phyloP scores from a whole-genome alignment of 2,797 vertebrate genomes.

The Eulemur albifrons region DNA sequence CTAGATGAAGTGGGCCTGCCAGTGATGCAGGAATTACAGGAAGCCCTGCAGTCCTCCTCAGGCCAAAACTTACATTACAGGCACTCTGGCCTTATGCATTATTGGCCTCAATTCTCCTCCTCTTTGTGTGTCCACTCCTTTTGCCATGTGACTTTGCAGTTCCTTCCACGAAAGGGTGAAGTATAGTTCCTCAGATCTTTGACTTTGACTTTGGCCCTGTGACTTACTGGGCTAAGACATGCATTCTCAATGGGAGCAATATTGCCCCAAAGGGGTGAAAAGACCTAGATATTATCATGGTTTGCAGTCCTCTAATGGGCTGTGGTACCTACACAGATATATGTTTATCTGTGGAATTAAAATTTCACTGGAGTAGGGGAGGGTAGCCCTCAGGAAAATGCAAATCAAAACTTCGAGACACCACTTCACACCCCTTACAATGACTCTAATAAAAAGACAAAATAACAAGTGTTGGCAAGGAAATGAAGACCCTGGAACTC shows the following conservation, averaged over 20 bases:
- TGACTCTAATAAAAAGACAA: not conserved
- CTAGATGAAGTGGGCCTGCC: not conserved
- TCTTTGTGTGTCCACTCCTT: not conserved
- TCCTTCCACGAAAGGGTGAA: not conserved
- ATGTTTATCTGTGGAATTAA: not conserved
- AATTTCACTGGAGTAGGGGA: not conserved
- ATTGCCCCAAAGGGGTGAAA: not conserved
- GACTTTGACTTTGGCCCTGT: not conserved
- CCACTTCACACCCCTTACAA: not conserved
- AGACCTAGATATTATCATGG: not conserved
- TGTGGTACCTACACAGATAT: not conserved
- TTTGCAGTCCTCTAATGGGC: not conserved
- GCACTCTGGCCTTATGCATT: not conserved
- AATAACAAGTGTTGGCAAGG: not conserved
- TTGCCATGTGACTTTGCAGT: not conserved
- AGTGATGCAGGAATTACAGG: accelerated
- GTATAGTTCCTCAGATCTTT: not conserved
- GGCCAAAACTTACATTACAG: not conserved
- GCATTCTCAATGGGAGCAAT: not conserved
- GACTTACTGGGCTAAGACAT: not conserved
- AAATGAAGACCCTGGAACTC: not conserved
- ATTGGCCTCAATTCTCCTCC: too few species aligned
- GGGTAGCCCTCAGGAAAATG: not conserved
- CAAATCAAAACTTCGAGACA: not conserved
- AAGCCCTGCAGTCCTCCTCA: not conserved